These are phyloP conservation scores for Octodon degus DNA, from an alignment of 2,113 vertebrate species.

Conservation along the genomic window DNA sequence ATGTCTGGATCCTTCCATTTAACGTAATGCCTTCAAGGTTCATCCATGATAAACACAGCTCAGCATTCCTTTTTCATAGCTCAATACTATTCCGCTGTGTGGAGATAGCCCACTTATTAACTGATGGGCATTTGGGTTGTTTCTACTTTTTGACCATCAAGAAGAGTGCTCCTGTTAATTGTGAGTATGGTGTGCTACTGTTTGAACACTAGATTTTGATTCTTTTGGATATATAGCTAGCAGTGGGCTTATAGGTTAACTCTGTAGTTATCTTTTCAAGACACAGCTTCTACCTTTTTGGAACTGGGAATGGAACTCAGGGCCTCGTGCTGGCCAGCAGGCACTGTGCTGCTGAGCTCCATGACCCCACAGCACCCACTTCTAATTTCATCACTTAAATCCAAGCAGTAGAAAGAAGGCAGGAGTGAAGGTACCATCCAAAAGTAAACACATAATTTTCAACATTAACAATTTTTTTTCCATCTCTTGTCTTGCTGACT, in stretches of 20 bases:
- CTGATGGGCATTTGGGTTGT: neutral
- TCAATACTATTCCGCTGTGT: neutral
- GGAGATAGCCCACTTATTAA: neutral
- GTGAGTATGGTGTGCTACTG: neutral
- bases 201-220: constrained; percentile 9
- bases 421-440: neutral
- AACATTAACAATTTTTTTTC: neutral
- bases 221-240: neutral
- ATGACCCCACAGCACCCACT: neutral
- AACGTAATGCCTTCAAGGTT: too few relatives aligned
- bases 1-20: too few relatives aligned
- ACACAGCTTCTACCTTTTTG: neutral
- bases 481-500: neutral
- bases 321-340: too few relatives aligned
- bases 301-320: too few relatives aligned
- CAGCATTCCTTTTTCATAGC: neutral
- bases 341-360: too few relatives aligned
- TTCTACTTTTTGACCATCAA: neutral
- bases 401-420: neutral
- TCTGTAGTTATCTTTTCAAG: neutral
- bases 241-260: neutral
- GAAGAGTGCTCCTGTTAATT: neutral
- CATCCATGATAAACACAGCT: too few relatives aligned
- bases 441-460: constrained; percentile 34
- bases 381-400: neutral